Base-by-base conservation (phyloP, 2,113 vertebrate genomes). In the Acrocephalus kingi region DNA sequence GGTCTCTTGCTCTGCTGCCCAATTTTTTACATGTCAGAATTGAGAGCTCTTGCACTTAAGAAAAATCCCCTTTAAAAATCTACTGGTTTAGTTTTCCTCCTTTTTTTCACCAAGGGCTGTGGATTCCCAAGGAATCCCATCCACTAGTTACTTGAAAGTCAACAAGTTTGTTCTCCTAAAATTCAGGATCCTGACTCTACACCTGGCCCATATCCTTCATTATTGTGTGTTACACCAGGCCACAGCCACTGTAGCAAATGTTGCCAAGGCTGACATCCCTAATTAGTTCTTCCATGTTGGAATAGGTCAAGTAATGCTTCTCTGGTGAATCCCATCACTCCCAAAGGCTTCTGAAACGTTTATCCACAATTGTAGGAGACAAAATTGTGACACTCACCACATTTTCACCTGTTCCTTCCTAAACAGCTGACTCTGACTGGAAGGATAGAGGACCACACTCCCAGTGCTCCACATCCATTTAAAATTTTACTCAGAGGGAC, bases 281-380 rank as follows among this genome's bases (percentile, higher is more conserved):
- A 74, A n/a, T 13, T 31, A 56, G 6, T 14, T 51, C 7, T 79
- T 74, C 33, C 4, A 1, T 10, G 10, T 7, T 37, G 31, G 33
- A 37, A 66, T 12, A 37, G 22, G 8, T 23, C 33, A 18, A 75
- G 25, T 5, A 75, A 41, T 4, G 4, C 15, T 58, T 23, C 67
- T 66, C 15, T 41, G 5, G 11, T 61, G 22, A 49, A 46, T 49
- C 8, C 45, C 18, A 21, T 4, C n/a, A 39, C 7, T 45, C 11
- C 15, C 43, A 69, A 74, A 13, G 20, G 2, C 5, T 79, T 49
- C 27, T 35, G 39, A 69, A 59, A 78, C 8, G 21, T 21, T 59
- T 24, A 19, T 15, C 15, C 18, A 30, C 1, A 2, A 37, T 11
- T 3, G 2, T 0, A 51, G 33, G 30, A 71, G 10, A 14, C 4